Conservation (phyloP, 1,140 invertebrate genomes). For the Lerema accius region DNA sequence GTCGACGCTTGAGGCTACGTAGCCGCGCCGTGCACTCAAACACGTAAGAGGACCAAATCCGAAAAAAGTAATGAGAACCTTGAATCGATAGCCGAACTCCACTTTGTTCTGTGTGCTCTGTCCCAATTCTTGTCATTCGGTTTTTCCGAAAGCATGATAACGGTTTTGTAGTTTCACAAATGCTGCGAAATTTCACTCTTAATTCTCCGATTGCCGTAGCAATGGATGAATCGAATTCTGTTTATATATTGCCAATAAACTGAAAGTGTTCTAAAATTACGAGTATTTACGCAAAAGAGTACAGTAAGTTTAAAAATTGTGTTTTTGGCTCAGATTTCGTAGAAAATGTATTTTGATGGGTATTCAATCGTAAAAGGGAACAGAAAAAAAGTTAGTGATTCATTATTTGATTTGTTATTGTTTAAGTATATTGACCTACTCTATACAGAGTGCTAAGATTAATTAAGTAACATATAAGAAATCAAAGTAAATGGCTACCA, state of each 20-base stretch:
- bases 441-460: too few relatives aligned
- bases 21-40: constrained; percentile 57
- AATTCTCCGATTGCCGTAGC: constrained; percentile 11
- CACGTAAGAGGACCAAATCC: constrained; percentile 59
- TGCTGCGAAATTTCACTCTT: constrained; percentile 13
- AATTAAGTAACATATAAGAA: too few relatives aligned
- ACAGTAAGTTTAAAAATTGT: too few relatives aligned
- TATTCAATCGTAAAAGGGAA: too few relatives aligned
- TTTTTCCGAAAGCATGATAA: constrained; percentile 25
- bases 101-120: constrained; percentile 39
- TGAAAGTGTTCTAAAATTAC: background rate
- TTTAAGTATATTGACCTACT: too few relatives aligned
- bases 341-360: too few relatives aligned
- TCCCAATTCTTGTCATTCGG: constrained; percentile 25
- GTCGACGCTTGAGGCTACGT: constrained; percentile 70
- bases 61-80: constrained; percentile 60
- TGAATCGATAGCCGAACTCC: constrained; percentile 48
- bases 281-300: constrained; percentile 4
- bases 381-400: too few relatives aligned
- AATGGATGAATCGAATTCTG: background rate
- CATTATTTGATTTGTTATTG: too few relatives aligned
- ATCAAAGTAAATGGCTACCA: too few relatives aligned
- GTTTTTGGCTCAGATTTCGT: too few relatives aligned
- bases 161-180: constrained; percentile 19
- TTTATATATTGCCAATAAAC: background rate